Base-by-base conservation (phyloP, 2,888 invertebrate species). In the Lumbricus terrestris region DNA sequence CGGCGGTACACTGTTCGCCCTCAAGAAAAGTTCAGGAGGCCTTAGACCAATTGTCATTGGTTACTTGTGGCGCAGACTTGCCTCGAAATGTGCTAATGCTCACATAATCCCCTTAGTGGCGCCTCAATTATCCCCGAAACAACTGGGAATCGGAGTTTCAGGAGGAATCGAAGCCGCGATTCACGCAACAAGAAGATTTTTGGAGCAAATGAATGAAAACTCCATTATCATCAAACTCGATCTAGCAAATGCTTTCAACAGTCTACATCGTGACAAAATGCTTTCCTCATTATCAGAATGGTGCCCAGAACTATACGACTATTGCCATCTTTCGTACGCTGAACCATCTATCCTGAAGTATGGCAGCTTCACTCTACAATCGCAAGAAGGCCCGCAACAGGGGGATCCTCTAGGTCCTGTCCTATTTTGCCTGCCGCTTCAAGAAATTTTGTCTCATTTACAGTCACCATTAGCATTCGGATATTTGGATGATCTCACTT, bases 151-250 rank as follows among this genome's bases (percentile, higher is more conserved):
- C 29, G 89, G 34, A 1, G 89, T 89, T 18, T 29, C 38, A n/a
- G 89, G 89, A n/a, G 89, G 89, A 5, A 2, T 3, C 47, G 89
- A 89, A 20, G 89, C 89, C n/a, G 89, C 89, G 15, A 35, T 89
- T 37, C 89, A 89, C 29, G 40, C 54, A 38, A 38, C 38, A 38
- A 38, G 38, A 38, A 38, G 38, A 38, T 38, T 38, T 13, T 38
- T 38, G 38, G 38, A 38, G 13, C 38, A 38, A 5, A 38, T 38
- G 38, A 38, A 38, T 38, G 8, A 38, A 38, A 13, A 38, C 38
- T 5, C 5, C 13, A 5, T 38, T 8, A 38, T 38, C 8, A 13
- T 38, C 5, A 38, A 38, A 38, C 38, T 38, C 38, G 38, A 38
- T 38, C 13, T 38, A 13, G 13, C 38, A n/a, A n/a, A n/a, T n/a